These are phyloP conservation scores for Batillaria attramentaria DNA, from an alignment of 1,140 invertebrate genomes.

Conservation along the genomic window DNA sequence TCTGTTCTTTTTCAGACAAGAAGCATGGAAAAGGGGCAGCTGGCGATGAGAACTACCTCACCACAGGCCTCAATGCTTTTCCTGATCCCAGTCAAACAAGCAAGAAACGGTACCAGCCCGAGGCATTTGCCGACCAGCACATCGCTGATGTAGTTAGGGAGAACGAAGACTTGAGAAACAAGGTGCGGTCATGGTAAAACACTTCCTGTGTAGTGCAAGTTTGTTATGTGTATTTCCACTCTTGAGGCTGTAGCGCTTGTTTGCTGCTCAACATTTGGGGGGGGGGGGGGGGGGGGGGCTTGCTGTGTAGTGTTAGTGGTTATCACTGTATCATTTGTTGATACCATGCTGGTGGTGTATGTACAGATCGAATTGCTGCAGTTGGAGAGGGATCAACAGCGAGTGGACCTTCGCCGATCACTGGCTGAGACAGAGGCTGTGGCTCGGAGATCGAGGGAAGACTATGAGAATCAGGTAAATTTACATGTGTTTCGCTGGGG, in stretches of 20 bases:
- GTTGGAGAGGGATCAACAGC: slow-evolving; percentile 61
- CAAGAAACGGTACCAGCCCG: slow-evolving; percentile 44
- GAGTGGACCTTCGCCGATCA: slow-evolving; percentile 61
- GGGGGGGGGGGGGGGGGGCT: no score
- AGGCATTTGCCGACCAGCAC: slow-evolving; percentile 48
- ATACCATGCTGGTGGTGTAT: not conserved
- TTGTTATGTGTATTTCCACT: not conserved
- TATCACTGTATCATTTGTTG: no score
- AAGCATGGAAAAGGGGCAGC: not conserved
- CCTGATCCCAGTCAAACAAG: not conserved
- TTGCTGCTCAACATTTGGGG: no score
- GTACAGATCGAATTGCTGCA: slow-evolving; percentile 62
- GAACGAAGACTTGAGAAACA: slow-evolving; percentile 61
- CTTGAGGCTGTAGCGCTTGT: no score
- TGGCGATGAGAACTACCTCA: slow-evolving; percentile 20
- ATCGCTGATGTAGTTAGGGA: slow-evolving; percentile 56
- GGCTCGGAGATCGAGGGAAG: slow-evolving; percentile 54
- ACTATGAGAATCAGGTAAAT: slow-evolving; percentile 58
- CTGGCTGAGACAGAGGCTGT: slow-evolving; percentile 63
- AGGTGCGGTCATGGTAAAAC: no score
- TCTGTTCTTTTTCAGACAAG: not conserved
- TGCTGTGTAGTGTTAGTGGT: no score
- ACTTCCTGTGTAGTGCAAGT: no score
- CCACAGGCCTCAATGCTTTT: slow-evolving; percentile 20
- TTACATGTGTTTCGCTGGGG: no score